phyloP scores from a whole-genome alignment of 2,797 vertebrate genomes.

The Eulemur mongoz region DNA sequence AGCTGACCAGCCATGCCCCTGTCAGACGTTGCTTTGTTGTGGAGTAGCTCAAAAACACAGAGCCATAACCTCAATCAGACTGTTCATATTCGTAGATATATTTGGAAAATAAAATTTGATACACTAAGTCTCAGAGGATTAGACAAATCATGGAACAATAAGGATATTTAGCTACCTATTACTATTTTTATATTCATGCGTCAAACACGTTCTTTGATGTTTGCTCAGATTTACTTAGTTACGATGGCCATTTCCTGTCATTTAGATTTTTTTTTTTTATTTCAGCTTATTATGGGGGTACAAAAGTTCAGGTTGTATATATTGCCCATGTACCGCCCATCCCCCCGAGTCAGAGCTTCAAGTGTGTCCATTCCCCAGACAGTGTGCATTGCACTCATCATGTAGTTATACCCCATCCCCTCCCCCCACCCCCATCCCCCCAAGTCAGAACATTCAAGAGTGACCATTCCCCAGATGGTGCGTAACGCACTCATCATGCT shows the following conservation, averaged over 20 bases:
- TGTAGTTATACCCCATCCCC: no score
- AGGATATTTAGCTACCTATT: neutral
- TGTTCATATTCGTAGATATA: neutral
- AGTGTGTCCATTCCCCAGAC: no score
- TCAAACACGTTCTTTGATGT: neutral
- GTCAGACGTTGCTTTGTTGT: neutral
- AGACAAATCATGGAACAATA: neutral
- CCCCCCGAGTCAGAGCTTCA: no score
- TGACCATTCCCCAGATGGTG: no score
- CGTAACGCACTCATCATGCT: no score
- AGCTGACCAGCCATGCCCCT: neutral
- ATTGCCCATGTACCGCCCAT: no score
- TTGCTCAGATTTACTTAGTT: neutral
- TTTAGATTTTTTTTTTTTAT: neutral
- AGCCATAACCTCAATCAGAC: neutral
- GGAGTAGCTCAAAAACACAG: neutral
- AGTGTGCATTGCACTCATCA: no score
- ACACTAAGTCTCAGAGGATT: neutral
- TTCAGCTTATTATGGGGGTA: no score
- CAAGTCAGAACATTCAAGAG: no score
- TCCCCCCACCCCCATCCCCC: no score
- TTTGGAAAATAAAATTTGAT: conserved; percentile 14
- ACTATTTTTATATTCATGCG: neutral
- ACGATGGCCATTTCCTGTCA: neutral
- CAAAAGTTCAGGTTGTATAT: no score